A percentile compares a stretch with the other conserved stretches of the same genome.
Conservation (phyloP, 2,797 vertebrate genomes). For the Muscicapa comitata region DNA sequence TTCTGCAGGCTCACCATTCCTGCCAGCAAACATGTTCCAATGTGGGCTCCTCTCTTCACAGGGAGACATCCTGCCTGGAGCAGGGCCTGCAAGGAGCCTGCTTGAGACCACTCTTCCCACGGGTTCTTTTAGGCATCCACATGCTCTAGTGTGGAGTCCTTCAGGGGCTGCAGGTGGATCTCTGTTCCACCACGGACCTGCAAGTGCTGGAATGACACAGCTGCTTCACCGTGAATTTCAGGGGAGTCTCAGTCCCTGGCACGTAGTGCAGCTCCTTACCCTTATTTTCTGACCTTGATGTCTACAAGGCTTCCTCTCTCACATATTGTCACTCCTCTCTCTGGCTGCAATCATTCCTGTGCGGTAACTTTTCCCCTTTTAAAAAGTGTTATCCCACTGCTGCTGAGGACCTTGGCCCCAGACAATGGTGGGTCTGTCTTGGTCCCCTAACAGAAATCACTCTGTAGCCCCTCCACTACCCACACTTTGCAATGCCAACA, state of each 20-base stretch:
- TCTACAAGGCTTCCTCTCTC: not conserved
- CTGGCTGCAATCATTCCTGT: not conserved
- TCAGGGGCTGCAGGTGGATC: not conserved
- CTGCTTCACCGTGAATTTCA: not conserved
- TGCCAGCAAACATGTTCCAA: not conserved
- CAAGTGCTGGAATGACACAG: not conserved
- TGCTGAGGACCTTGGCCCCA: not conserved
- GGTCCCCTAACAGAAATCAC: not conserved
- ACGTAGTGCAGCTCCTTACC: not conserved
- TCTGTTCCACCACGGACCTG: not conserved
- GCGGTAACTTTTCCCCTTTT: not conserved
- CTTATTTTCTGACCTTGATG: not conserved
- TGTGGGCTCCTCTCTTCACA: not conserved
- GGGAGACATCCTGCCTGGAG: not conserved
- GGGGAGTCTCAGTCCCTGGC: not conserved
- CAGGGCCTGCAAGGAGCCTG: not conserved
- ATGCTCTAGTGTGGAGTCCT: not conserved
- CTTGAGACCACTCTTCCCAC: not conserved
- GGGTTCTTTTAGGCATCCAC: not conserved
- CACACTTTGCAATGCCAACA: not conserved
- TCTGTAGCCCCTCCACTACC: not conserved
- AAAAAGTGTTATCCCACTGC: not conserved
- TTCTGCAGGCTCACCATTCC: not conserved
- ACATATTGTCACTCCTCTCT: not conserved
- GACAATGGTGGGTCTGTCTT: accelerated